These are phyloP conservation scores for Drosophila meridiana DNA, from an alignment of 2,888 invertebrate species.

Conservation along the genomic window DNA sequence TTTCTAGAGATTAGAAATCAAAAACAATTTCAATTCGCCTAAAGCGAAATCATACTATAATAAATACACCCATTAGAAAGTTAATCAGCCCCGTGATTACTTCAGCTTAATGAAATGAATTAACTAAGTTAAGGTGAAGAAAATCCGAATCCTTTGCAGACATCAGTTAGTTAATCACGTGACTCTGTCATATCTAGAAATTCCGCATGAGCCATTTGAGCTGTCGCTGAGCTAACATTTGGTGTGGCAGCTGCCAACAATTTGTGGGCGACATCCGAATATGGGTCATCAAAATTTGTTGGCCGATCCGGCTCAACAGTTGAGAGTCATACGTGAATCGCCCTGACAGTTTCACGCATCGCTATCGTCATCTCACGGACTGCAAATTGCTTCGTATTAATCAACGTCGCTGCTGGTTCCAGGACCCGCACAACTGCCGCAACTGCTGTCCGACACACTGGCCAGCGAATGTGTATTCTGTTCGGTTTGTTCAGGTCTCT, in stretches of 20 bases:
- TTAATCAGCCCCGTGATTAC: not conserved
- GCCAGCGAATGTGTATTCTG: slow-evolving; percentile 57
- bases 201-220: slow-evolving; percentile 17
- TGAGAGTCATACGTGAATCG: slow-evolving; percentile 52
- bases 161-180: slow-evolving; percentile 7
- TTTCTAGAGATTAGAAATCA: too few relatives aligned
- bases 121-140: not conserved
- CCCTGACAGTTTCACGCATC: slow-evolving; percentile 67
- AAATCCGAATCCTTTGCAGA: not conserved
- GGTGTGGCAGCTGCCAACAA: not conserved
- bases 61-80: not conserved
- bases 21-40: too few relatives aligned
- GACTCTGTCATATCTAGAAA: not conserved
- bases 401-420: slow-evolving; percentile 55
- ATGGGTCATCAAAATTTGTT: slow-evolving; percentile 52
- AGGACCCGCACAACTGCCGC: slow-evolving; percentile 51
- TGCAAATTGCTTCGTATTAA: slow-evolving; percentile 71
- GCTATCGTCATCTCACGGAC: slow-evolving; percentile 26
- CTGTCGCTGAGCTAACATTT: slow-evolving; percentile 25
- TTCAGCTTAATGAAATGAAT: not conserved
- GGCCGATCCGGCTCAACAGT: slow-evolving; percentile 47
- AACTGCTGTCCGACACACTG: slow-evolving; percentile 49
- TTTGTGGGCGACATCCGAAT: slow-evolving; percentile 35
- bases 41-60: too few relatives aligned
- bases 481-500: slow-evolving; percentile 36